Conservation (phyloP, 2,113 vertebrate genomes). For the Deroptyus accipitrinus region DNA sequence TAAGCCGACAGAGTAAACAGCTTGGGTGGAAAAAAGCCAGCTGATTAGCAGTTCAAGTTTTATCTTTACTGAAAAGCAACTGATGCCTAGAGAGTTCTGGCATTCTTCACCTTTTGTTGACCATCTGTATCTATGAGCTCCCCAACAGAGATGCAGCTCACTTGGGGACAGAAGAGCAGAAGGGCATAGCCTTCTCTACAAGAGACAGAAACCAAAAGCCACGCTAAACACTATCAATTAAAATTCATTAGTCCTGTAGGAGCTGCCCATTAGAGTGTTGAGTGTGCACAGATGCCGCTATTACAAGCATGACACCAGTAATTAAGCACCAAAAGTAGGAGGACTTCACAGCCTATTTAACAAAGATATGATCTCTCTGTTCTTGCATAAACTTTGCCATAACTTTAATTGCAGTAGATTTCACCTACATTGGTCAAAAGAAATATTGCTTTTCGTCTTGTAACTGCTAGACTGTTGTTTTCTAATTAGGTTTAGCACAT, state of each 20-base stretch:
- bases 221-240: conserved; percentile 82
- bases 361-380: conserved; percentile 68
- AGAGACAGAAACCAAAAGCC: conserved; percentile 73
- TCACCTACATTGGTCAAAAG: conserved; percentile 57
- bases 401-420: conserved; percentile 66
- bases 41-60: conserved; percentile 83
- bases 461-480: conserved; percentile 51
- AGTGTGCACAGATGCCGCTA: conserved; percentile 79
- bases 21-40: conserved; percentile 74
- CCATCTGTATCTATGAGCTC: conserved; percentile 84
- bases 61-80: conserved; percentile 74
- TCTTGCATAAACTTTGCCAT: conserved; percentile 70
- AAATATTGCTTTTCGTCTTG: conserved; percentile 61
- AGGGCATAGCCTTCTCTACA: conserved; percentile 72
- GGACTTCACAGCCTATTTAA: conserved; percentile 77
- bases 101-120: conserved; percentile 84
- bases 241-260: conserved; percentile 86
- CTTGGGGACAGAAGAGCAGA: conserved; percentile 75
- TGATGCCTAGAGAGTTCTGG: conserved; percentile 67
- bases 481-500: conserved; percentile 73
- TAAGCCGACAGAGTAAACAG: conserved; percentile 68
- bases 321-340: conserved; percentile 77
- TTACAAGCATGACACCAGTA: conserved; percentile 74
- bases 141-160: conserved; percentile 68
- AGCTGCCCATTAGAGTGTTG: conserved; percentile 78